Base-by-base conservation (phyloP, 2,113 vertebrate genomes). In the Elaphurus davidianus region DNA sequence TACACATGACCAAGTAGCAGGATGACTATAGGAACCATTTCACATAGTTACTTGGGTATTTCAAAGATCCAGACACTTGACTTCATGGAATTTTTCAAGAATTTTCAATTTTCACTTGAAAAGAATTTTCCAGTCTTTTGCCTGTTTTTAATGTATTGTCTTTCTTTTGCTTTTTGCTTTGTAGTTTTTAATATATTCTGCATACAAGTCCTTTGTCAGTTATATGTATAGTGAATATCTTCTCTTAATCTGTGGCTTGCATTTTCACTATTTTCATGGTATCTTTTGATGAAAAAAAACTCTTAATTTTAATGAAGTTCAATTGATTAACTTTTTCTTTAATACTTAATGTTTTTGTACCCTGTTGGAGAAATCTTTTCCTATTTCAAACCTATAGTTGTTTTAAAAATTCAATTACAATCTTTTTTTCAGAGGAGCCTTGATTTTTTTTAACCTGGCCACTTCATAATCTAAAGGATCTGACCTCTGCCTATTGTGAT, bases 401-500 rank as follows among this genome's bases (percentile, higher is more conserved):
- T 19, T 79, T 79, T 3, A 50, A 83, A 93, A 89, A 55, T 78
- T 15, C 52, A 91, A 28, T 84, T 93, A 78, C 6, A 83, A 60
- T 86, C 6, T 45, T 57, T 67, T 74, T 57, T 79, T 82, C 54
- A 94, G 43, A 87, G 25, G 52, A 90, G 43, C 14, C 50, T 83
- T 87, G 28, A 25, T 93, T 92, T 17, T 87, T 96, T 96, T 85
- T 78, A 92, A 79, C 10, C 27, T 89, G 30, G n/a, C n/a, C 25
- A 94, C 40, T 91, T 96, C 59, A 95, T 76, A 94, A 90, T 78
- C 62, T 90, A 93, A 82, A 90, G 71, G 27, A 90, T 97, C 33
- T 85, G 59, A 85, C n/a, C 50, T 93, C 83, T 96, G 95, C 62
- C 13, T 87, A 50, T 76, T 93, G 33, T 88, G 83, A 90, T 98